Percentiles rank a stretch among this genome's conserved stretches.
phyloP scores from a whole-genome alignment of 2,888 invertebrate species.

The Octodonta nipae region DNA sequence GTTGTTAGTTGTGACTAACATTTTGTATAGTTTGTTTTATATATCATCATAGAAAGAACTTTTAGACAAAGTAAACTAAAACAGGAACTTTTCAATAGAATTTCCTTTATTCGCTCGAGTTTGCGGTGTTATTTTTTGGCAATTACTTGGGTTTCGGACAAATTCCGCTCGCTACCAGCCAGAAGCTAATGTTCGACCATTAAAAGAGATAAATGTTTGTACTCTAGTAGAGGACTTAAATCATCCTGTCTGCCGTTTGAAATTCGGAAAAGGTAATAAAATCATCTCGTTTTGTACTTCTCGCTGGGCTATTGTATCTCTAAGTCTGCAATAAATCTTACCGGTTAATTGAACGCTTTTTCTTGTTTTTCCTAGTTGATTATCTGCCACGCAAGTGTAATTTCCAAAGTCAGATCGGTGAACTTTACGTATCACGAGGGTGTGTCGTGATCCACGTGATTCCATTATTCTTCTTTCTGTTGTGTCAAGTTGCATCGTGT shows the following conservation, averaged over 20 bases:
- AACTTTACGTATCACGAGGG: conserved; percentile 53
- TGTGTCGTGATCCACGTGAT: conserved; percentile 51
- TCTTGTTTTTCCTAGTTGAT: conserved; percentile 50
- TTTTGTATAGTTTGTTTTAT: no score
- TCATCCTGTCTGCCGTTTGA: conserved; percentile 1
- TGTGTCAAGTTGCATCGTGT: conserved; percentile 54
- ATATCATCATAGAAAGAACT: no score
- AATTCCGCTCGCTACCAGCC: no score
- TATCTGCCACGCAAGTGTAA: conserved; percentile 57
- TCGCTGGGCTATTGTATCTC: conserved; percentile 5
- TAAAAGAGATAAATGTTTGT: no score
- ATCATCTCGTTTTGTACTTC: conserved; percentile 13
- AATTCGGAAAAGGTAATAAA: conserved; percentile 11
- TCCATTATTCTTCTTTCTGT: conserved; percentile 54
- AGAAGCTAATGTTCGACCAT: no score
- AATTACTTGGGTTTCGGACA: no score
- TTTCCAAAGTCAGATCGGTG: conserved; percentile 55
- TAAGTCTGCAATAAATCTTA: conserved; percentile 31
- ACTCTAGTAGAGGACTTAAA: not conserved
- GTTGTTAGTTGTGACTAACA: no score
- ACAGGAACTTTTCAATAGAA: no score
- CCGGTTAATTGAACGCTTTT: conserved; percentile 53
- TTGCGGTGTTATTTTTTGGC: no score
- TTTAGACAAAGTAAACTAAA: no score
- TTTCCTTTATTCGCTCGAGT: no score